phyloP scores from a whole-genome alignment of 1,140 invertebrate genomes.

The Atta texana region DNA sequence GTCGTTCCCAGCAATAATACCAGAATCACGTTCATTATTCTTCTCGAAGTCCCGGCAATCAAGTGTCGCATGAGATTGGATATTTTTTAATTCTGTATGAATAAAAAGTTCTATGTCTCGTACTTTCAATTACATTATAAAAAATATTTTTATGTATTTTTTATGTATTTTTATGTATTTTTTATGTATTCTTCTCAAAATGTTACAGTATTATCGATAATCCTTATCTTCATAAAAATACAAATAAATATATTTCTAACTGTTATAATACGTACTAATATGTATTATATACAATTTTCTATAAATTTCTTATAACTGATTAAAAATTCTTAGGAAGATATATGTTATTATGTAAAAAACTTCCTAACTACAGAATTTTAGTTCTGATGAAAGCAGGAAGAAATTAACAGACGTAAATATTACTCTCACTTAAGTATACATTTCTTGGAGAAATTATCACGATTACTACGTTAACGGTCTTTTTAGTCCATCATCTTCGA shows the following conservation, averaged over 20 bases:
- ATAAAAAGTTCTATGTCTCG: background rate
- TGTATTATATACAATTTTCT: background rate
- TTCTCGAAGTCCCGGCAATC: conserved; percentile 18
- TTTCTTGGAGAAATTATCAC: conserved; percentile 5
- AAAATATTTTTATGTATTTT: conserved; percentile 21
- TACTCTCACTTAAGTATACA: conserved; percentile 14
- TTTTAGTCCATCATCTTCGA: conserved; percentile 8
- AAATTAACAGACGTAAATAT: background rate
- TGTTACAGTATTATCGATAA: background rate
- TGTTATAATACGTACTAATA: background rate
- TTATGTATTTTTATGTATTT: background rate
- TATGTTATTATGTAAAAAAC: conserved; percentile 4
- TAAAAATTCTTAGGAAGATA: background rate
- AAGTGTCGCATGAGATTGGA: conserved; percentile 37
- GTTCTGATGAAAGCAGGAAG: background rate
- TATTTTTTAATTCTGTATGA: background rate
- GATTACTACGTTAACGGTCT: background rate
- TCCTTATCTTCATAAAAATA: background rate
- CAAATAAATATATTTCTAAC: background rate
- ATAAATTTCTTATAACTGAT: background rate
- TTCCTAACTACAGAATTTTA: background rate
- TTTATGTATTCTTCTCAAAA: background rate
- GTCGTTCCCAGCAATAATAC: conserved; percentile 23
- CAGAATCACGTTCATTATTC: conserved; percentile 44
- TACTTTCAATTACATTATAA: background rate